Evolutionary conservation across 2,797 vertebrate genomes (phyloP).

Genomic region (Pristis pectinata): DNA sequence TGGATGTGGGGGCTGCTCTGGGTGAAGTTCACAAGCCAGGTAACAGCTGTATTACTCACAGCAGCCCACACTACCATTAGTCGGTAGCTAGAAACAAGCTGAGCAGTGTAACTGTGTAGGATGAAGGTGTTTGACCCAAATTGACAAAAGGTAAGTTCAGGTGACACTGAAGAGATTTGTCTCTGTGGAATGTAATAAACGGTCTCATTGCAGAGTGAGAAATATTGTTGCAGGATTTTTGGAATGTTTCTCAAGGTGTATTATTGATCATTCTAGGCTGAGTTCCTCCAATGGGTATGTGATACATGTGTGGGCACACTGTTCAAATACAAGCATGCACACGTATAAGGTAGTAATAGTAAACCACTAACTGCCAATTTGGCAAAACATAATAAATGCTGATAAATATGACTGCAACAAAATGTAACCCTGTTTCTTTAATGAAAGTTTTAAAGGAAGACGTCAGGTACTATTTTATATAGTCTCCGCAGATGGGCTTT

Average conservation of each 20-base stretch:
- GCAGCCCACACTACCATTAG: conserved; percentile 15
- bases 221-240: not conserved
- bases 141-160: not conserved
- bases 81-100: not conserved
- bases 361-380: not conserved
- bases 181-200: not conserved
- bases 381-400: not conserved
- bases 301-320: too few relatives aligned
- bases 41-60: conserved; percentile 8
- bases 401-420: too few relatives aligned
- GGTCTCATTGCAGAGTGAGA: not conserved
- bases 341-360: not conserved
- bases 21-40: conserved; percentile 18
- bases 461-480: too few relatives aligned
- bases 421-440: not conserved
- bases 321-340: not conserved
- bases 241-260: not conserved
- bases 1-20: not conserved
- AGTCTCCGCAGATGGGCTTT: not conserved
- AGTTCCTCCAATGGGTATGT: too few relatives aligned
- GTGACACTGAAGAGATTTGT: not conserved
- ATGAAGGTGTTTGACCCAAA: conserved; percentile 30
- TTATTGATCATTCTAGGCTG: not conserved
- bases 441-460: not conserved
- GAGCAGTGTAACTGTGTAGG: conserved; percentile 3